These are phyloP conservation scores for Blennius ocellaris DNA, from an alignment of 2,113 vertebrate species.

Conservation along the genomic window DNA sequence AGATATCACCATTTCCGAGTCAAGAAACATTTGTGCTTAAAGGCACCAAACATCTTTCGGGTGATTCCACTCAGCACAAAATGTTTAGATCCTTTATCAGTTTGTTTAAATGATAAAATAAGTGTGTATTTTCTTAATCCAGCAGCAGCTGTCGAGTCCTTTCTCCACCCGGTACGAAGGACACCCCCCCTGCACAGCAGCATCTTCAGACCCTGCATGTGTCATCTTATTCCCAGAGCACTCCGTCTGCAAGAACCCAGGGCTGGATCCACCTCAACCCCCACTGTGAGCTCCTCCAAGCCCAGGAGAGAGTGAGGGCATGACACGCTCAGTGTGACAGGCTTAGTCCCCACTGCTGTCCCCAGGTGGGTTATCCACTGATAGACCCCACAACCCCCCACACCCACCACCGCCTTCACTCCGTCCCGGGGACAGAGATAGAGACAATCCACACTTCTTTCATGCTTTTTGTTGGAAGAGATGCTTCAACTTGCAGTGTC, in stretches of 20 bases:
- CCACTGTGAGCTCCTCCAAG: constrained; percentile 52
- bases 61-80: too few relatives aligned
- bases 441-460: background rate
- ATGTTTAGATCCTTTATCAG: too few relatives aligned
- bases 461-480: background rate
- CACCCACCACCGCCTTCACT: too few relatives aligned
- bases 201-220: constrained; percentile 31
- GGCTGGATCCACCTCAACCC: constrained; percentile 28
- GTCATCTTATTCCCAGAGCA: constrained; percentile 28
- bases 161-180: too few relatives aligned
- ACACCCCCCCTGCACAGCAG: background rate
- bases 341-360: constrained; percentile 19
- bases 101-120: too few relatives aligned
- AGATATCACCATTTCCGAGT: too few relatives aligned
- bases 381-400: constrained; percentile 21
- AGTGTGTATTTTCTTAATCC: too few relatives aligned
- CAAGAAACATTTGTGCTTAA: too few relatives aligned
- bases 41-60: too few relatives aligned
- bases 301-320: constrained; percentile 24
- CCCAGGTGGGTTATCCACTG: constrained; percentile 43
- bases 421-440: constrained; percentile 19
- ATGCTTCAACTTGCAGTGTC: background rate
- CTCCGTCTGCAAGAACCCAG: constrained; percentile 25
- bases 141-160: too few relatives aligned
- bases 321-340: constrained; percentile 28